phyloP scores from a whole-genome alignment of 2,888 invertebrate genomes.

The Hecatera dysodea region DNA sequence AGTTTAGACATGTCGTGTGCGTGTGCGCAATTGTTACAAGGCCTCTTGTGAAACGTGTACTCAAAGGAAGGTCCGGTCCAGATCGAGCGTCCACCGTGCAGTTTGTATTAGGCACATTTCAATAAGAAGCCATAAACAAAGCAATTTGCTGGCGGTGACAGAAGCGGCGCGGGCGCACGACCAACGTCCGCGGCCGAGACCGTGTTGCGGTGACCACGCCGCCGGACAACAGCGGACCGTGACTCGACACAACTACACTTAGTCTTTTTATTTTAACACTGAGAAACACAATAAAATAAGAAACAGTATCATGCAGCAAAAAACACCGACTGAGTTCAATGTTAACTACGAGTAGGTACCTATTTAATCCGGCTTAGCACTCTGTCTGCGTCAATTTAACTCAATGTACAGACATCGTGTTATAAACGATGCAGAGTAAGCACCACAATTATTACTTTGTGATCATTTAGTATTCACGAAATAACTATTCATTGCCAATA shows the following conservation, averaged over 20 bases:
- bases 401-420: conserved; percentile 45
- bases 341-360: conserved; percentile 21
- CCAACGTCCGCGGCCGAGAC: conserved; percentile 59
- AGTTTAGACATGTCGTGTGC: conserved; percentile 8
- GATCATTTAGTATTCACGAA: conserved; percentile 26
- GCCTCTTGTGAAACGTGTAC: conserved; percentile 38
- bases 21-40: conserved; percentile 45
- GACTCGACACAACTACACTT: conserved; percentile 65
- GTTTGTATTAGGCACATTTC: conserved; percentile 72
- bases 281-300: conserved; percentile 65
- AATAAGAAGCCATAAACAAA: conserved; percentile 80
- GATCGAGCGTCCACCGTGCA: conserved; percentile 50
- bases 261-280: conserved; percentile 68
- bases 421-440: conserved; percentile 38
- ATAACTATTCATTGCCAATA: conserved; percentile 33
- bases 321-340: conserved; percentile 33
- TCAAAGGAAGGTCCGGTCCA: conserved; percentile 54
- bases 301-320: conserved; percentile 58
- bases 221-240: conserved; percentile 62
- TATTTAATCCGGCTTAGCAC: conserved; percentile 37
- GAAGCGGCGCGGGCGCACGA: conserved; percentile 67
- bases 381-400: conserved; percentile 36
- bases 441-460: conserved; percentile 36
- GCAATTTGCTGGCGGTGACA: conserved; percentile 77
- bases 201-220: conserved; percentile 65